phyloP scores from a whole-genome alignment of 2,113 vertebrate genomes.

The Neolamprologus devosi region DNA sequence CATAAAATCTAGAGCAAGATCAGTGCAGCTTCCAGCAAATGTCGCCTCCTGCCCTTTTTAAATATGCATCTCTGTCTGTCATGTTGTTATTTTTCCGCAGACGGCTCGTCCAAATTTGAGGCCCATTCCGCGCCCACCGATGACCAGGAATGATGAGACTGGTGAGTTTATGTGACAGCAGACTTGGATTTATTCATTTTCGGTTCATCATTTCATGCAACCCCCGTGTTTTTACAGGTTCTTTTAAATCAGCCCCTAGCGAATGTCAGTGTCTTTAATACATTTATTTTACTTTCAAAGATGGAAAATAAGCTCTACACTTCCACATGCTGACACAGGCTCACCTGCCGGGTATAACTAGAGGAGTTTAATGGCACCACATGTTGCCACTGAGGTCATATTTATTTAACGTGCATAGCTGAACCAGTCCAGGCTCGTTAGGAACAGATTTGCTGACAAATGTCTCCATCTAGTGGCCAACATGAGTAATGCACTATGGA shows the following conservation, averaged over 20 bases:
- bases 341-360: neutral
- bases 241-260: neutral
- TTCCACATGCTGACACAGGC: neutral
- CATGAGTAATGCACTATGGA: neutral
- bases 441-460: neutral
- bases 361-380: neutral
- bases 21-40: neutral
- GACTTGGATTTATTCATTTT: neutral
- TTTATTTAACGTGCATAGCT: neutral
- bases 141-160: constrained; percentile 21
- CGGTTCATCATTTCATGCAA: neutral
- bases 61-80: neutral
- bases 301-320: neutral
- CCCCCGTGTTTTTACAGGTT: neutral
- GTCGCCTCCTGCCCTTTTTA: neutral
- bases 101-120: constrained; percentile 38
- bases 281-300: neutral
- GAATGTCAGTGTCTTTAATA: neutral
- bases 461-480: constrained; percentile 40
- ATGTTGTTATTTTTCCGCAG: constrained; percentile 10
- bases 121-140: constrained; percentile 65
- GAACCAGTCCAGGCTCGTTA: neutral
- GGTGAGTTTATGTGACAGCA: constrained; percentile 31
- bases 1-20: neutral
- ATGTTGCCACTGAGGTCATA: neutral